phyloP scores from a whole-genome alignment of 2,113 vertebrate genomes.

The Paradoxurus hermaphroditus region DNA sequence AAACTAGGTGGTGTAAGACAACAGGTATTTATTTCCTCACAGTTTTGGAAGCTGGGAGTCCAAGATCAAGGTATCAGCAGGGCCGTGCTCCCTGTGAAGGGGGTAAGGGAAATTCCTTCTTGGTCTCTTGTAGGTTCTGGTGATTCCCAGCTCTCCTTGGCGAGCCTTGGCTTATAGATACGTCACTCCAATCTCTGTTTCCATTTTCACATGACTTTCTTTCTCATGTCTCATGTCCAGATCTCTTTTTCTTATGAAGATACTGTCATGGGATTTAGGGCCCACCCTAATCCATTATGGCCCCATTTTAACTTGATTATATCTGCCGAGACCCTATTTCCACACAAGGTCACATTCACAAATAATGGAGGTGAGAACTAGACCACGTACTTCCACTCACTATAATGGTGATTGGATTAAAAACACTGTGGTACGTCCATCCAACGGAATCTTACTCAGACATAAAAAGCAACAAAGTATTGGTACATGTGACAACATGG shows the following conservation, averaged over 20 bases:
- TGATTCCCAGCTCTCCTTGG: too few species aligned
- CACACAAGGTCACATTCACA: background rate
- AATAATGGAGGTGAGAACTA: background rate
- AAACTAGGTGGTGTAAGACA: background rate
- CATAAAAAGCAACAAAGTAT: background rate
- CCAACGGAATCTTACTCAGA: background rate
- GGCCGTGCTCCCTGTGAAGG: background rate
- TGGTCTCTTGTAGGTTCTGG: background rate
- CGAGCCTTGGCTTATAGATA: background rate
- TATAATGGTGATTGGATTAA: background rate
- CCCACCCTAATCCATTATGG: background rate
- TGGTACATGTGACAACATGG: too few species aligned
- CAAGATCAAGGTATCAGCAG: background rate
- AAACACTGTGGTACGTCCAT: background rate
- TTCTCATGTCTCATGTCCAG: background rate
- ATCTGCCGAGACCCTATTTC: background rate
- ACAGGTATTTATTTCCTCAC: background rate
- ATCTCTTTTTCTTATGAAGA: background rate
- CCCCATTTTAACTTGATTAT: background rate
- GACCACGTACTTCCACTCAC: background rate
- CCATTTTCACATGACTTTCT: background rate
- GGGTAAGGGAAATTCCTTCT: background rate
- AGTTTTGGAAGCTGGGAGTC: background rate
- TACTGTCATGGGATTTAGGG: background rate
- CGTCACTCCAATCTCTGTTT: background rate